phyloP scores from a whole-genome alignment of 2,888 invertebrate species.

The Lithophane socia region DNA sequence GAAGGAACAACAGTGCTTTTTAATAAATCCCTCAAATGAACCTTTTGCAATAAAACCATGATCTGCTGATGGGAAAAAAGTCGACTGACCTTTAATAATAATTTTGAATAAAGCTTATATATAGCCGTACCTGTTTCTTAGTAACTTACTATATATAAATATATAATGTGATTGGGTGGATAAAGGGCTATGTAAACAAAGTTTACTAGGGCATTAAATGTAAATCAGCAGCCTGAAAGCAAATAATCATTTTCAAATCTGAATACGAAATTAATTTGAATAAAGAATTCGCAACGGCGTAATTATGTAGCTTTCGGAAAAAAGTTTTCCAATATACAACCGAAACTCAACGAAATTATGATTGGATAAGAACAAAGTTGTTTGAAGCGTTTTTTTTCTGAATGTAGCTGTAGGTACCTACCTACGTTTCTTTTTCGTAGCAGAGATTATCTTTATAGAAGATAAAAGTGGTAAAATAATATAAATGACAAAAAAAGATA shows the following conservation, averaged over 20 bases:
- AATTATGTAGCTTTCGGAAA: conserved; percentile 34
- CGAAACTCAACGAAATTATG: conserved; percentile 45
- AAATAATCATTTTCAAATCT: conserved; percentile 27
- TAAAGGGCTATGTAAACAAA: conserved; percentile 1
- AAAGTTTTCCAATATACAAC: conserved; percentile 45
- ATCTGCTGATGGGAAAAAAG: not conserved
- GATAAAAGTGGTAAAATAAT: conserved; percentile 10
- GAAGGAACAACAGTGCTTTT: not conserved
- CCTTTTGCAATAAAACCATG: not conserved
- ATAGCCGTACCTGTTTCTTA: not conserved
- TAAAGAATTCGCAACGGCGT: conserved; percentile 23
- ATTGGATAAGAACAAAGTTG: conserved; percentile 31
- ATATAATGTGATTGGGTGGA: not conserved
- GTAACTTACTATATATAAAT: not conserved
- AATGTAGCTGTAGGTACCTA: not conserved
- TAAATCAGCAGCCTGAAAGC: conserved; percentile 20
- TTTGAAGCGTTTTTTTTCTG: conserved; percentile 1
- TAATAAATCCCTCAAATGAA: not conserved
- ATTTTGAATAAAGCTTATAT: not conserved
- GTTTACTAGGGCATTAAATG: conserved; percentile 17
- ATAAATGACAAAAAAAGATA: conserved; percentile 33
- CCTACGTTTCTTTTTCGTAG: not conserved
- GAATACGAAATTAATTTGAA: conserved; percentile 28
- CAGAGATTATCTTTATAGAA: not conserved
- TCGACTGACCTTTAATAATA: not conserved